phyloP scores from a whole-genome alignment of 2,888 invertebrate genomes.

The Ennomos erosarius region DNA sequence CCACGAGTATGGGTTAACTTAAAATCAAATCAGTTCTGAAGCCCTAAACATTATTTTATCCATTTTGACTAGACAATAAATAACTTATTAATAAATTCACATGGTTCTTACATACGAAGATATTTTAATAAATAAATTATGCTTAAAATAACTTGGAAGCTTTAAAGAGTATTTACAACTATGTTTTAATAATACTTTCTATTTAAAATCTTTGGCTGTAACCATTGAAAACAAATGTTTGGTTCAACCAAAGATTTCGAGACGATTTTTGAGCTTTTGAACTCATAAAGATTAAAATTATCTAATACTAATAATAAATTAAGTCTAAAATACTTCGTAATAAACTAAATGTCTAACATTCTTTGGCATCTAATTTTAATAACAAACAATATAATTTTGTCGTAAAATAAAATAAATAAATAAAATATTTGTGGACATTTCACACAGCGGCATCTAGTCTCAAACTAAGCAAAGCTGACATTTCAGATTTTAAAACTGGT shows the following conservation, averaged over 20 bases:
- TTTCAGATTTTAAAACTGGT: too few species aligned
- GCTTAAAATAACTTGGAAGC: constrained; percentile 1
- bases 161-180: too few species aligned
- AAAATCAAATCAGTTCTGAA: constrained; percentile 41
- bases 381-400: too few species aligned
- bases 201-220: constrained; percentile 1
- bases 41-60: constrained; percentile 31
- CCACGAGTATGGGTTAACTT: constrained; percentile 12
- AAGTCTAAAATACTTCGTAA: too few species aligned
- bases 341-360: too few species aligned
- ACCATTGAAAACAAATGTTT: constrained; percentile 10
- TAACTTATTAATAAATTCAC: constrained; percentile 17
- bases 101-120: constrained; percentile 8
- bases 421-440: too few species aligned
- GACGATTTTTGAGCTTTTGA: constrained; percentile 20
- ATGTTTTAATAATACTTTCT: too few species aligned
- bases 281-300: constrained; percentile 13
- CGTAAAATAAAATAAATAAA: too few species aligned
- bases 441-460: too few species aligned
- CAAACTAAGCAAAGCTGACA: too few species aligned
- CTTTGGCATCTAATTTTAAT: too few species aligned
- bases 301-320: too few species aligned
- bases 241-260: constrained; percentile 3
- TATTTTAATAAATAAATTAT: constrained; percentile 5
- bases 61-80: constrained; percentile 30